Evolutionary conservation across 2,888 invertebrate genomes (phyloP), one percentile per base, ranked within the genome.

Genomic region (Barypeithes pellucidus): DNA sequence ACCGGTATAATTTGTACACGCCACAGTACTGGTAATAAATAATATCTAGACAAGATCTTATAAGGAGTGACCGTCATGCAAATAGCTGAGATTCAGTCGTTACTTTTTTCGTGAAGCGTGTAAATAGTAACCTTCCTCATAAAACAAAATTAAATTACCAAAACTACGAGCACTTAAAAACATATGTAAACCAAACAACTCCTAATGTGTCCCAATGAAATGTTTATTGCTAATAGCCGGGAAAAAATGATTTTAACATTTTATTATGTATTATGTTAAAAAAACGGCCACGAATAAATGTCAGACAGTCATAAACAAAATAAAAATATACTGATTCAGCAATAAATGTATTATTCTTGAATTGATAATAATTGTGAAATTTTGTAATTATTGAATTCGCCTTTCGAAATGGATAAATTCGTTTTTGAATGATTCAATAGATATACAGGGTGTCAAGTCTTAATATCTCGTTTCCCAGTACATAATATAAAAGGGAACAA

Each of bases 201-300:
- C 36, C 60, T 67, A 60, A 59, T 45, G 39, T 33, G 50, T 18
- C 54, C 22, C 47, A 67, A 39, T 50, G 67, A 67, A 67, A 67
- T 50, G 57, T 67, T 70, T 70, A 70, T 70, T 50, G 57, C 63
- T 70, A 62, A 70, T 63, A 62, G 63, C 18, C 57, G 70, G 43
- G 57, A 57, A 70, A 61, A 70, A 70, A 70, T 57, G 18, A 57
- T 63, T 62, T 70, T 70, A 47, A 29, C 18, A 41, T 62, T 70
- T 52, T 70, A 63, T 62, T 63, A 62, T 63, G 65, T 65, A 57
- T 52, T 70, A 70, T 57, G 63, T 65, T 70, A 47, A 65, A 70
- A 33, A 52, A 57, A 29, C 39, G 47, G 70, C 54, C 57, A 63
- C 52, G 43, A 63, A 70, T 70, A 70, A 70, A 62, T 70, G 70